Evolutionary conservation across 2,888 invertebrate species (phyloP).

Genomic region (Eubasilissa splendida): DNA sequence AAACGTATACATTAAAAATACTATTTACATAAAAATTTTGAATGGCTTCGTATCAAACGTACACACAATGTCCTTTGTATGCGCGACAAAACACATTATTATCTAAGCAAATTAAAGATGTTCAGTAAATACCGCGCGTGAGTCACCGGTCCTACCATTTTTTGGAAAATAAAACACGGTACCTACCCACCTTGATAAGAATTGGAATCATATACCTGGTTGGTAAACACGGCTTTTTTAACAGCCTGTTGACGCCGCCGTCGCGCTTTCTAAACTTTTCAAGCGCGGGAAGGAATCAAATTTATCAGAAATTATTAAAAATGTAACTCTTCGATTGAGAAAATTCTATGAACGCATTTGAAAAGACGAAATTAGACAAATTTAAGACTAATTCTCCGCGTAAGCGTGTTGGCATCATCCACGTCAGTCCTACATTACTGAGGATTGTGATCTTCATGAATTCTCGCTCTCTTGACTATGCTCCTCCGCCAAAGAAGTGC

Average conservation of each 20-base stretch:
- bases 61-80: slow-evolving; percentile 39
- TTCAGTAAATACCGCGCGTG: slow-evolving; percentile 35
- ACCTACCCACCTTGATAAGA: slow-evolving; percentile 44
- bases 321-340: too few species aligned
- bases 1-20: slow-evolving; percentile 23
- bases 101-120: slow-evolving; percentile 55
- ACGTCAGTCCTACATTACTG: too few species aligned
- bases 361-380: too few species aligned
- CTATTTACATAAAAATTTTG: slow-evolving; percentile 55
- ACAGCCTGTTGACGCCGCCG: slow-evolving; percentile 48
- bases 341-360: too few species aligned
- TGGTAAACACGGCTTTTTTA: slow-evolving; percentile 51
- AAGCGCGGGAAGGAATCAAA: too few species aligned
- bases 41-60: slow-evolving; percentile 38
- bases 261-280: slow-evolving; percentile 14
- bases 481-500: too few species aligned
- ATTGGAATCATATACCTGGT: slow-evolving; percentile 51
- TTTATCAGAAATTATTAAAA: too few species aligned
- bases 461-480: too few species aligned
- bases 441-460: too few species aligned
- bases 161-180: slow-evolving; percentile 41
- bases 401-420: too few species aligned
- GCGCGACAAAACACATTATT: slow-evolving; percentile 48
- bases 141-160: slow-evolving; percentile 16
- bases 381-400: too few species aligned